Evolutionary conservation across 2,113 vertebrate species (phyloP).

Genomic region (Ochotona curzoniae): DNA sequence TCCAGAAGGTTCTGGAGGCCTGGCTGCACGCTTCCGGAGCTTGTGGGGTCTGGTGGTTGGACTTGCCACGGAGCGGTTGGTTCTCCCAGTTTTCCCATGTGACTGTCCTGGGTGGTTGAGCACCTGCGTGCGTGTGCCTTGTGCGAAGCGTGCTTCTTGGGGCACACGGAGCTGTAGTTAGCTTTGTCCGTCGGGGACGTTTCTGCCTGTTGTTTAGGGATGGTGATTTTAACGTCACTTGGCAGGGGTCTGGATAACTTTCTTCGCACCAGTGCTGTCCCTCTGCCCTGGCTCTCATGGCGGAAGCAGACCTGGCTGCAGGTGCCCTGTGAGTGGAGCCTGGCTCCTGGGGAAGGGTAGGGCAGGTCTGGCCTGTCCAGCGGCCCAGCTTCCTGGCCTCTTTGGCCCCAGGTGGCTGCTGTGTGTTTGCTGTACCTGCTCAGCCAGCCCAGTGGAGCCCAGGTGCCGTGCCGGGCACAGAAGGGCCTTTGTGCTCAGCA

Average conservation of each 20-base stretch:
- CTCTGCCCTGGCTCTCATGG: too few species aligned
- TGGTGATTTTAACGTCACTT: not conserved
- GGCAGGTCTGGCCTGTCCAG: not conserved
- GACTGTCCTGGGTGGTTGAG: not conserved
- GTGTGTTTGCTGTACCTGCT: not conserved
- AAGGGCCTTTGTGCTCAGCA: not conserved
- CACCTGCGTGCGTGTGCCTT: fast-evolving
- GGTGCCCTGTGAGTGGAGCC: not conserved
- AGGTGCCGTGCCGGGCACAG: too few species aligned
- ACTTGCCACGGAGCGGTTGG: not conserved
- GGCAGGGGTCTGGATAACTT: not conserved
- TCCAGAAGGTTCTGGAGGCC: not conserved
- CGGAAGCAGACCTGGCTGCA: not conserved
- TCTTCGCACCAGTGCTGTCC: not conserved
- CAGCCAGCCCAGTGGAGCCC: not conserved
- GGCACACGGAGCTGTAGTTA: fast-evolving
- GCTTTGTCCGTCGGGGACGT: not conserved
- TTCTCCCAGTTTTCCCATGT: not conserved
- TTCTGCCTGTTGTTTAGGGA: not conserved
- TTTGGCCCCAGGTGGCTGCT: not conserved
- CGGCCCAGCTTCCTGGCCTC: fast-evolving
- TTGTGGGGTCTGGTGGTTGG: not conserved
- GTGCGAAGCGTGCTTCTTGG: not conserved
- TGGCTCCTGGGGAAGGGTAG: not conserved
- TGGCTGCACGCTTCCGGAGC: not conserved